A percentile compares a stretch with the other conserved stretches of the same genome.
Evolutionary conservation across 2,113 vertebrate genomes (phyloP).

Genomic region (Herpailurus yagouaroundi): DNA sequence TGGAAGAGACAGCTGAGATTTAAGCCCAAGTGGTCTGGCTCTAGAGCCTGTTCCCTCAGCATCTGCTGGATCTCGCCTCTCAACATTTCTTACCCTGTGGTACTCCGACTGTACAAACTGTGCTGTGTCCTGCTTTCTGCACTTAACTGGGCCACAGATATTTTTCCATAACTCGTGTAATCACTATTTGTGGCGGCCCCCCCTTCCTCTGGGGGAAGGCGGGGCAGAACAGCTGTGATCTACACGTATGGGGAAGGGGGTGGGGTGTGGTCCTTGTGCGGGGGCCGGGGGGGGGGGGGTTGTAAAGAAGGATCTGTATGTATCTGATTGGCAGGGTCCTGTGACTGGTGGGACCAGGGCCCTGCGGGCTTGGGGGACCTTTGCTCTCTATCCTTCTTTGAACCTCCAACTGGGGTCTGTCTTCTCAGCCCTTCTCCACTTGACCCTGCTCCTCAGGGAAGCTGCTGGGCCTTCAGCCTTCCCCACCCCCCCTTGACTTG

Average conservation of each 20-base stretch:
- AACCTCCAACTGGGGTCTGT: background rate
- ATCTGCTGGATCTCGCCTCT: rapidly evolving
- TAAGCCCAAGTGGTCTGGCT: background rate
- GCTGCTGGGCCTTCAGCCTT: background rate
- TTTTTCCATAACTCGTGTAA: background rate
- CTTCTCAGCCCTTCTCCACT: background rate
- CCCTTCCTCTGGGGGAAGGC: rapidly evolving
- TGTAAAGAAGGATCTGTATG: background rate
- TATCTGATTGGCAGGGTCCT: background rate
- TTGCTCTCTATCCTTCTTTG: background rate
- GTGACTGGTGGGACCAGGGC: background rate
- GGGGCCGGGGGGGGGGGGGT: too few species aligned
- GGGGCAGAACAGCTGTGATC: background rate
- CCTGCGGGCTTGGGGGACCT: background rate
- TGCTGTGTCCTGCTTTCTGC: background rate
- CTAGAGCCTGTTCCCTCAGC: background rate
- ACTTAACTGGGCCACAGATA: background rate
- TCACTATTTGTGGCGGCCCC: background rate
- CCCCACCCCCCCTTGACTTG: background rate
- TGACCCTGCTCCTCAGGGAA: background rate
- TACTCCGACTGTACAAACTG: background rate
- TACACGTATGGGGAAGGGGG: rapidly evolving
- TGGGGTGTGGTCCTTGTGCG: rapidly evolving
- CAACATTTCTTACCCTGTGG: rapidly evolving
- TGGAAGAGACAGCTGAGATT: background rate